Conservation (phyloP, 2,888 invertebrate species). For the Myopa testacea region DNA sequence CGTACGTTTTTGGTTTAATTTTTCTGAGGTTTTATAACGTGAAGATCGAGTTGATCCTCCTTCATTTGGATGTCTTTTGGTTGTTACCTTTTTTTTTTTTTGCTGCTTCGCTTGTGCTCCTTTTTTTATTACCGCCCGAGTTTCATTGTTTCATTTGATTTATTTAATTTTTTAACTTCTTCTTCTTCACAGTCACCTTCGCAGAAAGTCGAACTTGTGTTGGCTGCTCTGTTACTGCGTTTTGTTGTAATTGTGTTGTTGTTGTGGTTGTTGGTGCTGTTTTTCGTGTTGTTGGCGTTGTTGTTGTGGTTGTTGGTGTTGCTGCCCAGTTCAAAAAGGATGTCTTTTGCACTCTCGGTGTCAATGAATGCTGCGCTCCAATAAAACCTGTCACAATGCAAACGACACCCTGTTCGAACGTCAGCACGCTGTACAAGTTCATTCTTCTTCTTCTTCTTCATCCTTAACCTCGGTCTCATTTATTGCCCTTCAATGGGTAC, state of each 20-base stretch:
- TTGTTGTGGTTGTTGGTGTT: background rate
- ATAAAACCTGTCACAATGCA: constrained; percentile 34
- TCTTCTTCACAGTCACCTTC: constrained; percentile 11
- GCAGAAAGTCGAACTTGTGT: background rate
- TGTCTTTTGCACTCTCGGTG: constrained; percentile 24
- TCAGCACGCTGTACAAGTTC: background rate
- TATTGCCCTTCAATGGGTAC: too few species aligned
- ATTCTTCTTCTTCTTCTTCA: background rate
- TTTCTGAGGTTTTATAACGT: background rate
- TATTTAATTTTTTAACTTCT: constrained; percentile 33
- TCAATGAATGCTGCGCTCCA: constrained; percentile 24
- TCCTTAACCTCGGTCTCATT: too few species aligned
- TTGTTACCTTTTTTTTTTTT: background rate
- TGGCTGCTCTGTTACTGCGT: background rate
- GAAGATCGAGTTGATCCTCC: constrained; percentile 9
- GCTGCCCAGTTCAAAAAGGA: constrained; percentile 1
- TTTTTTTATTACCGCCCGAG: constrained; percentile 32
- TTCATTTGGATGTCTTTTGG: background rate
- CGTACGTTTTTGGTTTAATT: constrained; percentile 11
- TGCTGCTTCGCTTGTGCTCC: background rate
- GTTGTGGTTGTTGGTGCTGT: constrained; percentile 6
- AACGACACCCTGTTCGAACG: background rate
- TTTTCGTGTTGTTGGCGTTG: too few species aligned
- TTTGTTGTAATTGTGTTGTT: background rate
- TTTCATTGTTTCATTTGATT: constrained; percentile 37